Conservation (phyloP, 2,113 vertebrate species). For the Trogon melanurus region DNA sequence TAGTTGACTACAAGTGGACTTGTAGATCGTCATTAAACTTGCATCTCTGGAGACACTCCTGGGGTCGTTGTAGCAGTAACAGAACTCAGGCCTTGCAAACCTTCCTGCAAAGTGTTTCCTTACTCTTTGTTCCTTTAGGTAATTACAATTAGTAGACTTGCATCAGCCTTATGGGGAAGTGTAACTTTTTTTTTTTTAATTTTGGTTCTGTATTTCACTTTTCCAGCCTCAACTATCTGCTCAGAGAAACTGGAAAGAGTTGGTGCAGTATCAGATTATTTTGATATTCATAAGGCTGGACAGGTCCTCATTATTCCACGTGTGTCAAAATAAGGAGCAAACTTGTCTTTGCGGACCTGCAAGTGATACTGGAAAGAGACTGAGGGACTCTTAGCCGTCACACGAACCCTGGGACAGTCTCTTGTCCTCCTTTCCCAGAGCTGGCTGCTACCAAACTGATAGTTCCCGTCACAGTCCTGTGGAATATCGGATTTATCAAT, state of each 20-base stretch:
- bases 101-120: neutral
- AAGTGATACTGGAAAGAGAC: neutral
- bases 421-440: neutral
- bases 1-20: neutral
- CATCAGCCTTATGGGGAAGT: neutral
- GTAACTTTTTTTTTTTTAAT: neutral
- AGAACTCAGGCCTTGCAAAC: neutral
- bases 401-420: neutral
- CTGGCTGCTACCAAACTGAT: neutral
- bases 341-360: neutral
- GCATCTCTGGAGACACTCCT: neutral
- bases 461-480: neutral
- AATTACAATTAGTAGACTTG: neutral
- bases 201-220: neutral
- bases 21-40: neutral
- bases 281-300: neutral
- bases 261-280: neutral
- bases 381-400: neutral
- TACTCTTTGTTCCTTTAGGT: neutral
- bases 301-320: neutral
- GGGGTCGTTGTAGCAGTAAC: neutral
- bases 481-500: constrained; percentile 6
- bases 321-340: neutral
- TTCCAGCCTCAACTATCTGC: neutral
- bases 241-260: neutral